Base-by-base conservation (phyloP, 2,888 invertebrate genomes). In the Seladonia tumulorum region DNA sequence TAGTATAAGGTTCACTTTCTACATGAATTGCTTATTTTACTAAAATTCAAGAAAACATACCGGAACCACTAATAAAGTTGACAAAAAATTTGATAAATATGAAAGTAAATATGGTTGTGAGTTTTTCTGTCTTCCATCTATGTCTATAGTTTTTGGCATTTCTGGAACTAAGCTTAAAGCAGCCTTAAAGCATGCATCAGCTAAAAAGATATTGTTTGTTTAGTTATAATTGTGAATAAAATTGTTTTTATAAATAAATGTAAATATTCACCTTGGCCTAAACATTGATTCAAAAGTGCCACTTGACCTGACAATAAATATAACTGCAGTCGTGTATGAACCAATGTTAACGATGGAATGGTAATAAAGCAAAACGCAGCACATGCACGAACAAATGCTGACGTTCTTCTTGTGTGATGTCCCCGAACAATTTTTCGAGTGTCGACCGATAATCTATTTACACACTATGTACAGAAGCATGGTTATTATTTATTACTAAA, bases 351-450 rank as follows among this genome's bases (percentile, higher is more conserved):
- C 22, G 99, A 99, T n/a, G 99, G 99, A 94, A 99, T 98, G 14
- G 99, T 99, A 87, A 99, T 99, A 95, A 97, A 99, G 95, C 98
- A 97, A 95, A 98, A 99, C 0, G 99, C 99, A 71, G 98, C 97
- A 95, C 99, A 99, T 3, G 99, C 99, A 93, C 98, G 97, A 49
- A 98, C 98, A 96, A 99, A 98, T 91, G 98, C 97, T 22, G 97
- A 97, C 3, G 98, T 98, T 95, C 98, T 97, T 86, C 97, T 96
- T 0, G 97, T 97, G 92, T 98, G 98, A 92, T 97, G 96, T 5
- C 97, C 97, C 88, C 97, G 96, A 5, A 98, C 97, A 82, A 97
- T 96, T 92, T 96, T 96, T 63, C 96, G 95, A 22, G 96, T 97
- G 93, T 96, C 96, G 90, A 97, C 97, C 7, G 98, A 96, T 86